Base-by-base conservation (phyloP, 92 coral and sea anemone species). In the Porites divaricata region DNA sequence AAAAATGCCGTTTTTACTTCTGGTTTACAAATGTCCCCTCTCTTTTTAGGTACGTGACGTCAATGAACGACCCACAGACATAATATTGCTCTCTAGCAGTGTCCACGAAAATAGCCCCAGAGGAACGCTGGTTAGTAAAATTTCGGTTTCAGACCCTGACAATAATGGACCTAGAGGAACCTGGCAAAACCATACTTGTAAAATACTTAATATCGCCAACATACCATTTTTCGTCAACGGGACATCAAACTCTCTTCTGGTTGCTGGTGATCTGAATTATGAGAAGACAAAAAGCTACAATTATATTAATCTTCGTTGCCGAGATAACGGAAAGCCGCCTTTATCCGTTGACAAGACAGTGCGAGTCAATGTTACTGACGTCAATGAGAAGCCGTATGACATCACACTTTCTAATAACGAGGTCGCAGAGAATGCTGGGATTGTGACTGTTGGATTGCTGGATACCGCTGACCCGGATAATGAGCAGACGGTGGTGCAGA, bases 391-490 rank as follows among this genome's bases (percentile, higher is more conserved):
- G 59, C 99, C 99, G 0, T 86, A 92, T 2, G 88, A 87, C 76
- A 90, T 96, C 72, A 74, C 76, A 2, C 87, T 96, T 16, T 85
- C 94, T 4, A 92, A 80, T 10, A 86, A 87, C 26, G 81, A 81
- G 81, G 92, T 96, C 78, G 82, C 86, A 17, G 99, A 96, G 86
- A 96, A 96, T 77, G 67, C 87, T 52, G 95, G 92, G 35, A 74
- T 87, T 16, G 81, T 89, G 63, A 80, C 89, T 64, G 90, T 96
- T 35, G 99, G 98, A 22, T 71, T 56, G 67, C 67, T 96, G 61
- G 81, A 88, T 52, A 91, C 98, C 71, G 86, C 90, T 63, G 99
- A 96, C 80, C 99, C 99, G 0, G 99, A 96, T 89, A 96, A 96
- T 72, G 91, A 67, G 48, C 78, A 78, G 70, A 80, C 77, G 76